Conservation (phyloP, 2,113 vertebrate genomes). For the Istiophorus platypterus region DNA sequence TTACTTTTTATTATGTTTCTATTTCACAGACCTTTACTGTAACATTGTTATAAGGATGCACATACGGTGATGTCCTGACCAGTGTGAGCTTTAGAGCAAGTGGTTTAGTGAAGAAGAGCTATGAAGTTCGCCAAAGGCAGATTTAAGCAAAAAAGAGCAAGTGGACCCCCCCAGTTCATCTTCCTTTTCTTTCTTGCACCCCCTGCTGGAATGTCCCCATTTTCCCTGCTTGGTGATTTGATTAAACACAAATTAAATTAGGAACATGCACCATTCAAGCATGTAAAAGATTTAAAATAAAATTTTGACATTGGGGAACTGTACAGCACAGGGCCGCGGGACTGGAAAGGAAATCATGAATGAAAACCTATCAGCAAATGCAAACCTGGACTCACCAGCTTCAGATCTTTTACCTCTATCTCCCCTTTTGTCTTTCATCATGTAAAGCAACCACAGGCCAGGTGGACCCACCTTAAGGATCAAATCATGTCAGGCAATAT, state of each 20-base stretch:
- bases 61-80: neutral
- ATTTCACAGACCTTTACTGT: neutral
- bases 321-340: neutral
- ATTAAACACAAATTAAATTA: neutral
- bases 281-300: neutral
- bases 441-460: neutral
- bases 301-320: neutral
- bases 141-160: neutral
- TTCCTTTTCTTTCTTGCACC: neutral
- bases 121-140: neutral
- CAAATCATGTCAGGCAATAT: neutral
- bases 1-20: no score
- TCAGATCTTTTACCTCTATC: neutral
- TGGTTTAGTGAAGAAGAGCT: neutral
- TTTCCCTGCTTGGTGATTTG: no score
- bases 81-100: neutral
- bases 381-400: neutral
- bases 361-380: neutral
- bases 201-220: no score
- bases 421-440: neutral
- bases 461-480: no score
- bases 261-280: neutral
- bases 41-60: neutral
- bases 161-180: neutral
- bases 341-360: neutral